phyloP scores from a whole-genome alignment of 2,113 vertebrate species.

The Polyodon spathula region DNA sequence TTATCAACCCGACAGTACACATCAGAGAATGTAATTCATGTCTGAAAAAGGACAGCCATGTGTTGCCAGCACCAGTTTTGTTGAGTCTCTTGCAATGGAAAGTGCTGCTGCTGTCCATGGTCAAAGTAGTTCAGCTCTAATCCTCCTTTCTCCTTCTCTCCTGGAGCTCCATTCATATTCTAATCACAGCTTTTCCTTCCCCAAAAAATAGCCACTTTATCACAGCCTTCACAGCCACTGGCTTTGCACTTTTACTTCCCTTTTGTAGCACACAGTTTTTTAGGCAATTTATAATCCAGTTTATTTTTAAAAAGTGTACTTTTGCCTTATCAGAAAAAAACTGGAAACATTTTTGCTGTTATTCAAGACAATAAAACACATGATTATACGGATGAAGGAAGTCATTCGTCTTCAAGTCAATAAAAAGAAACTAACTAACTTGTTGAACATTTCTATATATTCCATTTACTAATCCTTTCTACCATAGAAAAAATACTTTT shows the following conservation, averaged over 20 bases:
- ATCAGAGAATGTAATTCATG: no score
- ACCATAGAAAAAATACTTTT: no score
- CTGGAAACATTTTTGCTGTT: not conserved
- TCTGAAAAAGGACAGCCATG: not conserved
- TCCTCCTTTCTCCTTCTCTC: constrained; percentile 88
- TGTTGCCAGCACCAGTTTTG: constrained; percentile 17
- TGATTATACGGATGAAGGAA: no score
- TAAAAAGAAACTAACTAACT: no score
- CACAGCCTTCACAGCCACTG: constrained; percentile 68
- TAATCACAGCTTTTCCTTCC: constrained; percentile 98
- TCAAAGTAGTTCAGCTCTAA: constrained; percentile 94
- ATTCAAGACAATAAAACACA: no score
- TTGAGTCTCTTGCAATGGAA: constrained; percentile 33
- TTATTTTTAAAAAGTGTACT: constrained; percentile 25
- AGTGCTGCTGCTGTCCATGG: constrained; percentile 76
- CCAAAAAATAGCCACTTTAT: constrained; percentile 87
- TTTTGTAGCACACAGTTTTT: constrained; percentile 59
- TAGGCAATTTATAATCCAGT: constrained; percentile 58
- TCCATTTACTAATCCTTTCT: no score
- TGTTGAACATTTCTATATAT: no score
- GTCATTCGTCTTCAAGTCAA: no score
- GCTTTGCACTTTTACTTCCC: constrained; percentile 83
- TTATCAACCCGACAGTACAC: no score
- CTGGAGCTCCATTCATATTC: constrained; percentile 98
- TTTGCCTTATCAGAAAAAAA: not conserved